Percentiles rank a stretch among this genome's conserved stretches.
Conservation (phyloP, 2,797 vertebrate genomes). For the Sebastes hubbsi region DNA sequence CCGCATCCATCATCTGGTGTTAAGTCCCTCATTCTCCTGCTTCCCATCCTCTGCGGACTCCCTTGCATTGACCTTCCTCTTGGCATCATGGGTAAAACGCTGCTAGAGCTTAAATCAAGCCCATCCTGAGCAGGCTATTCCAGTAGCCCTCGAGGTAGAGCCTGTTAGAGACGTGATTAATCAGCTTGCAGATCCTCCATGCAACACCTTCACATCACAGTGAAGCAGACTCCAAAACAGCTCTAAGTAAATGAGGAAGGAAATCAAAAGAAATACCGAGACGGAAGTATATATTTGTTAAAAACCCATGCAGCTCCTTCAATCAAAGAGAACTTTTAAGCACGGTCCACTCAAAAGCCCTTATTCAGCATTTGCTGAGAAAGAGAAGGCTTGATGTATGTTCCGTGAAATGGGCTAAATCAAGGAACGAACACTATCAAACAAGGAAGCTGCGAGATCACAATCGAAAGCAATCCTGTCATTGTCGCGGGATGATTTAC, state of each 20-base stretch:
- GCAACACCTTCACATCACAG: constrained; percentile 42
- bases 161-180: constrained; percentile 76
- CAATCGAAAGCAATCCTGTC: constrained; percentile 73
- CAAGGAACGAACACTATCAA: constrained; percentile 58
- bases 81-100: constrained; percentile 65
- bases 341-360: constrained; percentile 28
- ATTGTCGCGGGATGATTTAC: constrained; percentile 70
- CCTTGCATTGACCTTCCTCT: constrained; percentile 67
- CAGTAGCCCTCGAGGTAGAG: constrained; percentile 52
- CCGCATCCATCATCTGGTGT: constrained; percentile 67
- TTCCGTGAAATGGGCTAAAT: constrained; percentile 38
- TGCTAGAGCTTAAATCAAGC: constrained; percentile 72
- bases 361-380: constrained; percentile 34
- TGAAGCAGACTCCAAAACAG: constrained; percentile 43
- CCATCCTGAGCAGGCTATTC: constrained; percentile 62
- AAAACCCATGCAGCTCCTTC: constrained; percentile 16
- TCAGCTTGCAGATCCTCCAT: constrained; percentile 62
- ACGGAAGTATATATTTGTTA: constrained; percentile 18
- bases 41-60: constrained; percentile 31
- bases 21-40: constrained; percentile 39
- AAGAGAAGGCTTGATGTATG: constrained; percentile 30
- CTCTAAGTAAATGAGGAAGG: constrained; percentile 19
- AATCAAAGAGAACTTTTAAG: constrained; percentile 41
- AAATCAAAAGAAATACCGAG: constrained; percentile 31
- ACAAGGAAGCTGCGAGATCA: constrained; percentile 58